Base-by-base conservation (phyloP, 2,797 vertebrate genomes). In the Bradypodion pumilum region DNA sequence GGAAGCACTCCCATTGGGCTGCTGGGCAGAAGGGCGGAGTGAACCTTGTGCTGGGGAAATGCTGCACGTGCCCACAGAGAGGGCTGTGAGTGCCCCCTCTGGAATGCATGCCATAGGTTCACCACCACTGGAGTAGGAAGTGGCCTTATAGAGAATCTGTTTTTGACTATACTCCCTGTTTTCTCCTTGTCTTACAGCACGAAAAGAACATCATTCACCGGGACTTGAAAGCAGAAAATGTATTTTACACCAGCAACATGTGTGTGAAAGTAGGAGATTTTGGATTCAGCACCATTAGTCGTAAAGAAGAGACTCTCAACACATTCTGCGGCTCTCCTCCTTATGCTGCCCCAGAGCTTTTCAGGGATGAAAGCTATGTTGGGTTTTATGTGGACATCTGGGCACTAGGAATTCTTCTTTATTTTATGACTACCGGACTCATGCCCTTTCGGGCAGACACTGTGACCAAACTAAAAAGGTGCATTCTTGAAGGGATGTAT, bases 251-350 rank as follows among this genome's bases (percentile, higher is more conserved):
- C 86, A 98, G 96, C 87, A 97, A 95, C 89, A 97, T 97, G 7
- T 99, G 98, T 25, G 97, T 99, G 86, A 99, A 99, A 90, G 98
- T 99, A 86, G 98, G 98, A 1, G 98, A 99, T 92, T 99, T 99
- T 76, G 98, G 98, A 90, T 99, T 99, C 92, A 99, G 98, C 95
- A 99, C 98, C 0, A 88, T 98, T 75, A 98, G 98, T 90, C 96
- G 91, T 44, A 97, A 96, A 23, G 97, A 98, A 2, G 97, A 99
- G 95, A 98, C 96, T 6, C 95, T 99, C 80, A 98, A 97, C 95
- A 99, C 98, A 0, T 98, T 99, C 93, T 99, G 98, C 1, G 98
- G 98, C 79, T 99, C 98, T 68, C 98, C 98, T 0, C 98, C 98
- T 37, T 99, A 99, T 0, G 98, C 98, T 0, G 98, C 98, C 0